Evolutionary conservation across 2,113 vertebrate species (phyloP).

Genomic region (Strigops habroptila): DNA sequence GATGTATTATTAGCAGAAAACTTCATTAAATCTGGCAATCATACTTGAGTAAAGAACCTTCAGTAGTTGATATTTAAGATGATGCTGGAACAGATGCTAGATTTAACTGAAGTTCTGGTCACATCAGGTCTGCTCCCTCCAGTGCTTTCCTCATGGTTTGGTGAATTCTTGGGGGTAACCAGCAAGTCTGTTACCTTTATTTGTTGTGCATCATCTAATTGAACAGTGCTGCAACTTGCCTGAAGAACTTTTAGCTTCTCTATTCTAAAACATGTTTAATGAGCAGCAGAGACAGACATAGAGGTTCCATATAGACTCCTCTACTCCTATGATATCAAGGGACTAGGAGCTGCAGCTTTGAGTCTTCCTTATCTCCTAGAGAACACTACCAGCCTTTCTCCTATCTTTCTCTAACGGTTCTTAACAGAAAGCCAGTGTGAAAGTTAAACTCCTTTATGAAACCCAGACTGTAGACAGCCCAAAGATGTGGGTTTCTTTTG

Average conservation of each 20-base stretch:
- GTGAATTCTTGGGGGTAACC: neutral
- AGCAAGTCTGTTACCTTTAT: neutral
- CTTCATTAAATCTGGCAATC: neutral
- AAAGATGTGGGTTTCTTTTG: neutral
- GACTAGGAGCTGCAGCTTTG: neutral
- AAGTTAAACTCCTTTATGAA: neutral
- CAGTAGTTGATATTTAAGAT: neutral
- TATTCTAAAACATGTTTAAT: neutral
- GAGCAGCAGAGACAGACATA: neutral
- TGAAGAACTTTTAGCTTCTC: neutral
- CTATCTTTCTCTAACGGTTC: conserved; percentile 12
- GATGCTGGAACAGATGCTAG: neutral
- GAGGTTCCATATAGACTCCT: neutral
- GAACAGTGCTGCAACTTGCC: neutral
- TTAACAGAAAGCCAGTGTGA: conserved; percentile 4
- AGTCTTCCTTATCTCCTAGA: conserved; percentile 20
- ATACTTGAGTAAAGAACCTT: neutral
- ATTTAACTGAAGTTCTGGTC: neutral
- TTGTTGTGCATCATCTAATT: neutral
- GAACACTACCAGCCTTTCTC: neutral
- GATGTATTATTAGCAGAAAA: neutral
- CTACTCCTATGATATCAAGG: neutral
- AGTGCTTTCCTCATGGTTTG: neutral
- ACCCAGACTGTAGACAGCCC: neutral
- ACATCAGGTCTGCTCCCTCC: neutral